phyloP scores from a whole-genome alignment of 92 coral and sea anemone species.

The Phymanthus crucifer region DNA sequence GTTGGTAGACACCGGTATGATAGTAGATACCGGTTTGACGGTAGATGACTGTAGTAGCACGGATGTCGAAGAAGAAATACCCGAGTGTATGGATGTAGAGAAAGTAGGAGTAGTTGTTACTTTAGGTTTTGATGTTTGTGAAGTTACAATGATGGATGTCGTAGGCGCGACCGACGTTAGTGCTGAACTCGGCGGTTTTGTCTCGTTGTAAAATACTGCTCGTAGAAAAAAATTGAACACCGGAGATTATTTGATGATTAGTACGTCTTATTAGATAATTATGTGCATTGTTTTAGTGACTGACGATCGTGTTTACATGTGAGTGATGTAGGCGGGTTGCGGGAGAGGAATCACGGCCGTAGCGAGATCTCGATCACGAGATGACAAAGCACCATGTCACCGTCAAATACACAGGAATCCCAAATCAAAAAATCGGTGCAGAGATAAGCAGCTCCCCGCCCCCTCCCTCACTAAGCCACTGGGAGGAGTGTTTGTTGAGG shows the following conservation, averaged over 20 bases:
- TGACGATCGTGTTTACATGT: no score
- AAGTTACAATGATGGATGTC: not conserved
- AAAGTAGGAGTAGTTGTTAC: not conserved
- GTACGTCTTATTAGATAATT: not conserved
- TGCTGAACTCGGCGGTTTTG: not conserved
- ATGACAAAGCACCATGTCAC: no score
- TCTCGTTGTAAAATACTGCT: slow-evolving; percentile 15
- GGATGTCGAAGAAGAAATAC: not conserved
- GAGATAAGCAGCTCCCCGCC: no score
- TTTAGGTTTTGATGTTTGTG: not conserved
- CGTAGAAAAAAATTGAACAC: not conserved
- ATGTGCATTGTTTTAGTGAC: not conserved
- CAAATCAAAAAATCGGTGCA: no score
- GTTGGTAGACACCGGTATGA: not conserved
- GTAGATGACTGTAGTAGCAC: not conserved
- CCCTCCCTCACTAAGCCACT: no score
- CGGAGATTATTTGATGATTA: not conserved
- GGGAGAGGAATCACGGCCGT: no score
- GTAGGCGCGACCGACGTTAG: not conserved
- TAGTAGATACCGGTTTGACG: not conserved
- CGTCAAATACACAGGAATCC: no score
- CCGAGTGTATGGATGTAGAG: not conserved
- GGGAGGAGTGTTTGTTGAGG: no score
- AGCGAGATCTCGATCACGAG: no score
- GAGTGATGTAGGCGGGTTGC: no score